Evolutionary conservation across 2,888 invertebrate genomes (phyloP), one percentile per base, ranked within the genome.

Genomic region (Orthosia incerta): DNA sequence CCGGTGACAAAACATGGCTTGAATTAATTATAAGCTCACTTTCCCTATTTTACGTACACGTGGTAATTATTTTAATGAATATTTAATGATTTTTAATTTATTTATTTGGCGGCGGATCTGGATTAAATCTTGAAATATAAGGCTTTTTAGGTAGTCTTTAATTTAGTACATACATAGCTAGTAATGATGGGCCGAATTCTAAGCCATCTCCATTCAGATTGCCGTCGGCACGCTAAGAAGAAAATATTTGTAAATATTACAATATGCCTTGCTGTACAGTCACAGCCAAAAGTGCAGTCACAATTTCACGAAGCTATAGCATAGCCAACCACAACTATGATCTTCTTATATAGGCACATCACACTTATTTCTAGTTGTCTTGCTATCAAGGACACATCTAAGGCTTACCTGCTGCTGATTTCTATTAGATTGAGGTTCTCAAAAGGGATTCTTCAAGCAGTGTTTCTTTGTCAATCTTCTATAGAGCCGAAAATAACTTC

Each of bases 11-110:
- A 51, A 69, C 60, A 55, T 20, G 53, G 63, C 20, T 55, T 70
- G 48, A 77, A 76, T 76, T 71, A 71, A 71, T 71, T 76, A 75
- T 64, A 50, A 50, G 48, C 20, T 59, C 16, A 60, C 45, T 76
- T 74, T 50, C 51, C 20, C 45, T 67, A 53, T 67, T 76, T 67
- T 26, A 18, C 4, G 26, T 45, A 26, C 59, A 23, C 18, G 5
- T 45, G 11, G 23, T 62, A 39, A 20, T 51, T 74, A 56, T 74
- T 66, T 61, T 75, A 72, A 70, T 70, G 26, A 46, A 26, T 20
- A 4, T n/a, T 45, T 60, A 72, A 60, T 70, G 59, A 60, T 18
- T 51, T 59, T 26, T 51, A 26, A 69, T 71, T 59, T 39, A 65
- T 70, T 31, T 69, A 69, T 46, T 16, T 46, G 3, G 16, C 13